A percentile compares a stretch with the other conserved stretches of the same genome.
These are phyloP conservation scores for Heliconius congener DNA, from an alignment of 1,140 invertebrate genomes.

Conservation along the genomic window DNA sequence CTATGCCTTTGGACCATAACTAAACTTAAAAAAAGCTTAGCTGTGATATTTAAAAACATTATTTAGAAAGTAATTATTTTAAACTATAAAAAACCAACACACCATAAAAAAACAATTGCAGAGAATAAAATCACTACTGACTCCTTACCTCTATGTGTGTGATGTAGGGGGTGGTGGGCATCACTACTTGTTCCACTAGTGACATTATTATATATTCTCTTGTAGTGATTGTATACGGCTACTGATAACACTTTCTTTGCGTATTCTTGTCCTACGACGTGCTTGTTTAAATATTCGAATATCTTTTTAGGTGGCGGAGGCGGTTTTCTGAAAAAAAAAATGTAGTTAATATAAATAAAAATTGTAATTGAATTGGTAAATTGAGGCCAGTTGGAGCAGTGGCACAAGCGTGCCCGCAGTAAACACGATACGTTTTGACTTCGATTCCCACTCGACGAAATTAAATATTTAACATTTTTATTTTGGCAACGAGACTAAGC, in stretches of 20 bases:
- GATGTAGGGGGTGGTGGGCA: constrained; percentile 86
- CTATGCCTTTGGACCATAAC: too few species aligned
- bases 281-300: constrained; percentile 96
- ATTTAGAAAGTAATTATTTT: too few species aligned
- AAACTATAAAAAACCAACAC: too few species aligned
- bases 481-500: not conserved
- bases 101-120: too few species aligned
- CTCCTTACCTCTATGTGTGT: constrained; percentile 87
- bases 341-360: not conserved
- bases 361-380: not conserved
- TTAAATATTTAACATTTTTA: not conserved
- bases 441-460: not conserved
- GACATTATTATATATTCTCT: constrained; percentile 97
- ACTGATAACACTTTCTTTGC: constrained; percentile 99
- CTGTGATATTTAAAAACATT: too few species aligned
- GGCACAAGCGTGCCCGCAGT: not conserved
- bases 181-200: constrained; percentile 83
- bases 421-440: not conserved
- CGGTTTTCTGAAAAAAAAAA: constrained; percentile 84
- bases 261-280: constrained; percentile 98
- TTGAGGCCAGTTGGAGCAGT: not conserved
- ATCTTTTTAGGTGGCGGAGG: constrained; percentile 98
- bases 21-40: too few species aligned
- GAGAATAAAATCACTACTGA: not conserved
- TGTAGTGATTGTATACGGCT: constrained; percentile 99